Evolutionary conservation across 2,888 invertebrate genomes (phyloP).

Genomic region (Trissolcus brochymenae): DNA sequence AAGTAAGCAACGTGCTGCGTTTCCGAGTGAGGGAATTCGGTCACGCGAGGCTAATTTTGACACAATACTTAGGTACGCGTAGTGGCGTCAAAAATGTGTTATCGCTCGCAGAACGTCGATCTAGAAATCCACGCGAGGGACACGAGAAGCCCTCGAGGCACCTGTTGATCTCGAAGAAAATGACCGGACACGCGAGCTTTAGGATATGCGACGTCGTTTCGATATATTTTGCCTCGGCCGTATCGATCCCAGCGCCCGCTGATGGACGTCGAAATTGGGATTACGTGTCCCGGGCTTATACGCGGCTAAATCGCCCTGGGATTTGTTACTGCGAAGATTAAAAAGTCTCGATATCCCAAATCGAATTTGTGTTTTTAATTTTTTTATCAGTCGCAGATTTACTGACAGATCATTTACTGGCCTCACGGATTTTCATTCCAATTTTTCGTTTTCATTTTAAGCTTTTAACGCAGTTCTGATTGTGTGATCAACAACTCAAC

Average conservation of each 20-base stretch:
- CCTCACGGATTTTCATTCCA: not conserved
- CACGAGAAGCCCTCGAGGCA: slow-evolving; percentile 65
- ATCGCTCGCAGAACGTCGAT: slow-evolving; percentile 10
- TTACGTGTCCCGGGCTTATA: slow-evolving; percentile 1
- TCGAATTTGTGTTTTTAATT: slow-evolving; percentile 22
- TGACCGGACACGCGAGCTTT: slow-evolving; percentile 64
- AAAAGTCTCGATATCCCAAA: slow-evolving; percentile 6
- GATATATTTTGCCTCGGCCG: not conserved
- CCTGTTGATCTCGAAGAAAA: slow-evolving; percentile 73
- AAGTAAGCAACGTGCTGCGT: slow-evolving; percentile 8
- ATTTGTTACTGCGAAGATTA: slow-evolving; percentile 13
- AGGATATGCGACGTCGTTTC: slow-evolving; percentile 12
- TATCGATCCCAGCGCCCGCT: slow-evolving; percentile 1
- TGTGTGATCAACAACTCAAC: not conserved
- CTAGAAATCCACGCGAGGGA: slow-evolving; percentile 47
- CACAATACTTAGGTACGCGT: slow-evolving; percentile 7
- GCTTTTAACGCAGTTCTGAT: not conserved
- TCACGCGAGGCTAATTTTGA: slow-evolving; percentile 32
- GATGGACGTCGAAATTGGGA: slow-evolving; percentile 18
- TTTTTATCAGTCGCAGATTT: slow-evolving; percentile 3
- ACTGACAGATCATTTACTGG: not conserved
- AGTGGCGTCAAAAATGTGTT: no score
- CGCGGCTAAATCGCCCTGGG: slow-evolving; percentile 1
- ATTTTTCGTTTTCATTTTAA: slow-evolving; percentile 1
- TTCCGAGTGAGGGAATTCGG: slow-evolving; percentile 20